Conservation (phyloP, 92 coral and sea anemone species). For the Heliopora coerulea region DNA sequence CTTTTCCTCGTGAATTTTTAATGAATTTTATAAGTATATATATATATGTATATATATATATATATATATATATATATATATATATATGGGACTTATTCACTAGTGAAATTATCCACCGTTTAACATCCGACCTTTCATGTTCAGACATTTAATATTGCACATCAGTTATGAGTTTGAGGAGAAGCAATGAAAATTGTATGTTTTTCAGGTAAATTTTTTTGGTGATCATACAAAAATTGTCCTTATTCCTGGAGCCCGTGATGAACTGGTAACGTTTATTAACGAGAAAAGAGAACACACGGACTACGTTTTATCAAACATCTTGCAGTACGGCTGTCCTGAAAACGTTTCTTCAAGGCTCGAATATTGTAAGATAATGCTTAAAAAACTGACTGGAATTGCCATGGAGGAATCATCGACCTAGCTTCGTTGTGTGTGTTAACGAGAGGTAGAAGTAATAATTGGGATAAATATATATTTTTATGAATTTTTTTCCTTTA, state of each 20-base stretch:
- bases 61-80: no score
- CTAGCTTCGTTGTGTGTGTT: neutral
- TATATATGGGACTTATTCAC: no score
- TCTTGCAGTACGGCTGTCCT: slow-evolving; percentile 65
- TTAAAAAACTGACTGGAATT: slow-evolving; percentile 55
- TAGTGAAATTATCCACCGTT: no score
- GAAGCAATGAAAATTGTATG: no score
- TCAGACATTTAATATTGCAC: no score
- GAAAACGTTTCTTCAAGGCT: slow-evolving; percentile 71
- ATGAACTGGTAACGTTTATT: slow-evolving; percentile 77
- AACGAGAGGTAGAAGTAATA: neutral
- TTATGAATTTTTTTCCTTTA: neutral
- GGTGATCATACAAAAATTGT: slow-evolving; percentile 92
- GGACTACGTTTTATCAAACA: slow-evolving; percentile 67
- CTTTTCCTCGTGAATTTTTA: no score
- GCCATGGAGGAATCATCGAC: neutral
- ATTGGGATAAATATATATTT: neutral
- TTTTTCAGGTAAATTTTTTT: slow-evolving; percentile 82
- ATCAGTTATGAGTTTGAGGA: no score
- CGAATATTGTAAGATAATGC: slow-evolving; percentile 76
- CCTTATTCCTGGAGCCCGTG: slow-evolving; percentile 76
- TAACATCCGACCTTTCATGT: no score
- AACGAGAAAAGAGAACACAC: slow-evolving; percentile 83
- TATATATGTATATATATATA: no score
- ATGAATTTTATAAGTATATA: no score